phyloP scores from a whole-genome alignment of 2,888 invertebrate genomes.

The Amiota mariae region DNA sequence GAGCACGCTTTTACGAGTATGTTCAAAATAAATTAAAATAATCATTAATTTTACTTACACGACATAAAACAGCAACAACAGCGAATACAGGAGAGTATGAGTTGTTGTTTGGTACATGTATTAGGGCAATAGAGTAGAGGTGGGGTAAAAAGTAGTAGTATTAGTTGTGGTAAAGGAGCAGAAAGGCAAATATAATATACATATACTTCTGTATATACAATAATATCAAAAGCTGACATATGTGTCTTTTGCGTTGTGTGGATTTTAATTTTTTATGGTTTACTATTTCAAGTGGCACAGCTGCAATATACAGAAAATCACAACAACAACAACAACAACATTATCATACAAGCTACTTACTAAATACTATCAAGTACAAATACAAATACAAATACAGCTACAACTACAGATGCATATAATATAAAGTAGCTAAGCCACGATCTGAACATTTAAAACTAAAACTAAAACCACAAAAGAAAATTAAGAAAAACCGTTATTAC shows the following conservation, averaged over 20 bases:
- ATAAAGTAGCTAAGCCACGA: conserved; percentile 23
- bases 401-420: not conserved
- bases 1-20: conserved; percentile 23
- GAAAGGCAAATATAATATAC: too few species aligned
- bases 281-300: conserved; percentile 12
- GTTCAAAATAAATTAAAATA: conserved; percentile 25
- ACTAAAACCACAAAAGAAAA: conserved; percentile 17
- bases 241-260: conserved; percentile 3
- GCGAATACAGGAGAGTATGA: not conserved
- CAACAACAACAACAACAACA: not conserved
- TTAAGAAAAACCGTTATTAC: conserved; percentile 24
- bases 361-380: too few species aligned
- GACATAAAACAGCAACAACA: conserved; percentile 22
- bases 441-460: conserved; percentile 25
- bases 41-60: conserved; percentile 30
- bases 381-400: too few species aligned
- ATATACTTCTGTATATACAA: too few species aligned
- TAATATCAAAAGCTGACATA: not conserved
- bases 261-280: conserved; percentile 20
- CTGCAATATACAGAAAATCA: not conserved
- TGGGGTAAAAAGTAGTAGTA: too few species aligned
- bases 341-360: not conserved
- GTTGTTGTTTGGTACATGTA: not conserved
- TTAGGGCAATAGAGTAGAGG: not conserved
- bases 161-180: too few species aligned